These are phyloP conservation scores for Torymus texanus DNA, from an alignment of 2,888 invertebrate species.

Conservation along the genomic window DNA sequence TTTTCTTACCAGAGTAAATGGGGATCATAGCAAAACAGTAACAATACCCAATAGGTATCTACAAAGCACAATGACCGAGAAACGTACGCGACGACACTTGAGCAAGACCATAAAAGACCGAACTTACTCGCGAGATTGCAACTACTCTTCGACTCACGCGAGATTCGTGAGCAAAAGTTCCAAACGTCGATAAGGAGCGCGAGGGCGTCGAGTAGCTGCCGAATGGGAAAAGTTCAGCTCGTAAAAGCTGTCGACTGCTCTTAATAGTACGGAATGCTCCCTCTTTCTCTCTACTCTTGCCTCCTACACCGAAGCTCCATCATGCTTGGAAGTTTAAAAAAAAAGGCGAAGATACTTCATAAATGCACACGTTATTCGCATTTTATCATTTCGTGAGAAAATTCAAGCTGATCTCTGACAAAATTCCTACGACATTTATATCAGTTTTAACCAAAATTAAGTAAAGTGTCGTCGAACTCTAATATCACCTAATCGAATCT, in stretches of 20 bases:
- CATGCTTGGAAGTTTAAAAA: no score
- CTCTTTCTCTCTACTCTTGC: not conserved
- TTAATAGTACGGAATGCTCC: slow-evolving; percentile 22
- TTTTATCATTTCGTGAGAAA: no score
- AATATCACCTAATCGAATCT: no score
- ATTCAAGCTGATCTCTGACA: no score
- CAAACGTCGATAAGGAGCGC: slow-evolving; percentile 14
- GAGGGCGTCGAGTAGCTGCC: not conserved
- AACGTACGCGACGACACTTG: not conserved
- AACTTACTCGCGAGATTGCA: not conserved
- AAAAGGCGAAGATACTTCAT: no score
- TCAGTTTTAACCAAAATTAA: no score
- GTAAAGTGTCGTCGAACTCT: no score
- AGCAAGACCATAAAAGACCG: not conserved
- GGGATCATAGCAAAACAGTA: no score
- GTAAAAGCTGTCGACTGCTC: slow-evolving; percentile 48
- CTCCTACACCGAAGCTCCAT: no score
- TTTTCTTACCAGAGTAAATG: no score
- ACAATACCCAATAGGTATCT: not conserved
- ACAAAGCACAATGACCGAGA: not conserved
- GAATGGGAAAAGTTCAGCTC: slow-evolving; percentile 45
- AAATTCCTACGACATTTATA: no score
- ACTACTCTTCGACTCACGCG: slow-evolving; percentile 18
- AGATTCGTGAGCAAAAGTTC: slow-evolving; percentile 42
- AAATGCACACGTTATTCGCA: no score